Percentiles rank a stretch among this genome's conserved stretches.
Evolutionary conservation across 2,113 vertebrate genomes (phyloP).

Genomic region (Oncorhynchus keta): DNA sequence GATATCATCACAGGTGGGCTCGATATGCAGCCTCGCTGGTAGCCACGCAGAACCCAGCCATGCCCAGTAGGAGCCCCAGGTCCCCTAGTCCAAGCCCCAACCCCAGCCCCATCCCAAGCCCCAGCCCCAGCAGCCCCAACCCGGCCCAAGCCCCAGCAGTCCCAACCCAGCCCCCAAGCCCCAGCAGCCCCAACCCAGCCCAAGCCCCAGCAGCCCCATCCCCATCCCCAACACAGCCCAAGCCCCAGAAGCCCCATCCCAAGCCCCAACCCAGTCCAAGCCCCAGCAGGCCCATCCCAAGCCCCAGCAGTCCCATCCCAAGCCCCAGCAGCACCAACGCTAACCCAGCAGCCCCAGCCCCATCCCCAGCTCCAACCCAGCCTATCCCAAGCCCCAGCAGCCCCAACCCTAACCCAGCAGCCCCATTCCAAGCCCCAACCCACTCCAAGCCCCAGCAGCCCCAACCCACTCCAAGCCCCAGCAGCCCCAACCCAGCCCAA

Average conservation of each 20-base stretch:
- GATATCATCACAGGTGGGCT: conserved; percentile 95
- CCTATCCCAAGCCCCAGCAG: background rate
- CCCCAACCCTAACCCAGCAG: background rate
- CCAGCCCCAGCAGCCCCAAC: background rate
- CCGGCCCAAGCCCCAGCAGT: background rate
- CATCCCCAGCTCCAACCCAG: too few species aligned
- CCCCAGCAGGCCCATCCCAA: too few species aligned
- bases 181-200: background rate
- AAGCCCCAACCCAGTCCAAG: too few species aligned
- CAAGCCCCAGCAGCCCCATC: too few species aligned
- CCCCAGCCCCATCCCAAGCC: background rate
- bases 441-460: too few species aligned
- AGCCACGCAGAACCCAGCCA: conserved; percentile 19
- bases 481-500: background rate
- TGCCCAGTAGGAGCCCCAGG: conserved; percentile 22
- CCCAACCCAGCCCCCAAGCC: conserved; percentile 6
- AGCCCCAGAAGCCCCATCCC: background rate
- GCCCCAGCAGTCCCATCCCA: background rate
- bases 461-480: background rate
- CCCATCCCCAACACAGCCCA: too few species aligned
- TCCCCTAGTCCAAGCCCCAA: background rate
- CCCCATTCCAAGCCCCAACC: background rate
- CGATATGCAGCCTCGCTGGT: conserved; percentile 26
- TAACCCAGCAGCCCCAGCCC: too few species aligned
- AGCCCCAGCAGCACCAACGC: too few species aligned